phyloP scores from a whole-genome alignment of 53 echinoderm and acorn worm genomes.

The Henricia sp. region DNA sequence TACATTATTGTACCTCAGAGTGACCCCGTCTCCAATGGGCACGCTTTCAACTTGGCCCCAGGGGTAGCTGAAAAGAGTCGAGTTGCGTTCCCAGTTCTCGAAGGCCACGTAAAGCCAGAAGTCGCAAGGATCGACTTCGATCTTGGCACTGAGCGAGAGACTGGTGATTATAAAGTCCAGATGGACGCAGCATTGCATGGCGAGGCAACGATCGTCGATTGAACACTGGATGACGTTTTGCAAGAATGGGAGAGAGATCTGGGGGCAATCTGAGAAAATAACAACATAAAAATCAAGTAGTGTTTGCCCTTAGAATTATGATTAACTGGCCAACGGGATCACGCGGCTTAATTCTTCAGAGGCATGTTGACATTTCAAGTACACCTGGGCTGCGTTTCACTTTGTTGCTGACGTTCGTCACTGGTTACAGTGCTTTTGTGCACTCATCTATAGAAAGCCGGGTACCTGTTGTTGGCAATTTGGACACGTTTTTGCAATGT shows the following conservation, averaged over 20 bases:
- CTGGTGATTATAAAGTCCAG: slow-evolving; percentile 40
- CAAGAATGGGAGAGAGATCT: slow-evolving; percentile 36
- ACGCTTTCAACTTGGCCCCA: slow-evolving; percentile 25
- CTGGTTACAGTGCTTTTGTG: too few species aligned
- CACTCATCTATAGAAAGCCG: too few species aligned
- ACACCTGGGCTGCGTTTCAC: too few species aligned
- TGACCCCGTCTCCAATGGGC: slow-evolving; percentile 21
- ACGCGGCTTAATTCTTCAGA: too few species aligned
- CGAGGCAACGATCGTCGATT: slow-evolving; percentile 41
- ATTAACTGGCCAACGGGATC: too few species aligned
- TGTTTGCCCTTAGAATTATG: too few species aligned
- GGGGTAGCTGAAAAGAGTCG: slow-evolving; percentile 45
- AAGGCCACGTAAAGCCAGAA: slow-evolving; percentile 39
- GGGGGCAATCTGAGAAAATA: slow-evolving; percentile 38
- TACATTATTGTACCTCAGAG: neutral
- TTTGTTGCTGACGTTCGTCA: too few species aligned
- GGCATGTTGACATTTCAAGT: too few species aligned
- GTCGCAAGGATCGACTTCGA: slow-evolving; percentile 59
- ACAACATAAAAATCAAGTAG: too few species aligned
- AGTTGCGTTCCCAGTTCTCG: slow-evolving; percentile 39
- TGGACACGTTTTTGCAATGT: too few species aligned
- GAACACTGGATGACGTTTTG: slow-evolving; percentile 45
- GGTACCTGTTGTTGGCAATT: too few species aligned
- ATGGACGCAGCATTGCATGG: slow-evolving; percentile 54
- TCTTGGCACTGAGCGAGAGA: slow-evolving; percentile 17